Base-by-base conservation (phyloP, 1,140 invertebrate species). In the Octopus sinensis region DNA sequence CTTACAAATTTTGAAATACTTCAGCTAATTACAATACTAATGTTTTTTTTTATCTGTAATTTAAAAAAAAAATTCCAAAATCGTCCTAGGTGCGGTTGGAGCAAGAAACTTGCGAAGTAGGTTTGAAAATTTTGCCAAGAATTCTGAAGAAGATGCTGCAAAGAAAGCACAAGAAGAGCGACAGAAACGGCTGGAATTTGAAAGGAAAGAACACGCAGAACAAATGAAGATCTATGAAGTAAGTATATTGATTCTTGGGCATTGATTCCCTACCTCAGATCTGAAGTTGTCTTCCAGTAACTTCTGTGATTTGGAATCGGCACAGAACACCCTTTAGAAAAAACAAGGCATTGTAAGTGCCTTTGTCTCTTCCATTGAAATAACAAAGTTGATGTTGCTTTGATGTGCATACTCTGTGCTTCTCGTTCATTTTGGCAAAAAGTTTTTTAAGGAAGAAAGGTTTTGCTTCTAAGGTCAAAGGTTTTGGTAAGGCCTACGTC, bases 31-130 rank as follows among this genome's bases (percentile, higher is more conserved):
- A 43, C 30, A 43, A 43, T 43, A 43, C 30, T 43, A 43, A 43
- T 43, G 1, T 43, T 43, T 43, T 43, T 43, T 43, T 43, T 43
- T 43, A 43, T 43, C 30, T 43, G 30, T 43, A 43, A 43, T 43
- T 43, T 43, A 43, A 43, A 43, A 43, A 43, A 43, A 43, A 2
- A 43, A 43, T 43, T 43, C 30, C 30, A 43, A 43, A 30, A 75
- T 53, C 56, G 4, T 80, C 85, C 0, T 82, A 89, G 90, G 90
- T 85, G 84, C 88, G 23, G 88, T 87, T 53, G 96, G 95, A 90
- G 94, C 96, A 62, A 95, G 95, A 88, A 95, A 95, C 85, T 91
- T 98, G 84, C 93, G 95, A 83, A 95, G 94, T 68, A 94, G 94
- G 85, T 97, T 97, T 91, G 96, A 97, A 91, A 94, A 95, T 12